Base-by-base conservation (phyloP, 2,113 vertebrate genomes). In the Canis aureus region DNA sequence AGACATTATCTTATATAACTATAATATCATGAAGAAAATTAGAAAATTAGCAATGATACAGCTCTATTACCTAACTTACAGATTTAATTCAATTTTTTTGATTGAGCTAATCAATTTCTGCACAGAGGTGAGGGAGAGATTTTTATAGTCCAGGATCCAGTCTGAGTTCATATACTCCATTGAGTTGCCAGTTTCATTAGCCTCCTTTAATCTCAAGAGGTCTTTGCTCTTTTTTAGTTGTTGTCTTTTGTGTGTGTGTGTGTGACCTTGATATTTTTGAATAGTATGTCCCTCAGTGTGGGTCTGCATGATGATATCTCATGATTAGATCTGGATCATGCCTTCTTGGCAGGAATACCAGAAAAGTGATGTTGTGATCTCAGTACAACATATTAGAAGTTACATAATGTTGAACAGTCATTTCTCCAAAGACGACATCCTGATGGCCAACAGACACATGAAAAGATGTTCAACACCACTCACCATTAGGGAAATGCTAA, bases 1-100 rank as follows among this genome's bases (percentile, higher is more conserved):
- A 89, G 49, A 62, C 32, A 84, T 35, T 92, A 67, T 62, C 53
- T 95, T 71, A 83, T 9, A 29, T 71, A 89, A 92, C 8, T 73
- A 55, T 12, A 60, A 12, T 20, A 66, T 64, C 82, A 78, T 23
- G 22, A 89, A 84, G 16, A 81, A 93, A 89, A 93, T 74, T 35
- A 80, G 62, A 80, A 89, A 89, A 83, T 73, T 85, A 73, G 85
- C 79, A 73, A 55, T 66, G 29, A 73, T 80, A 80, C 27, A 93
- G 66, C 43, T 2, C 29, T 57, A 64, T 79, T 66, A 89, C 23
- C n/a, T 20, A 73, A 51, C 9, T 3, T 81, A 27, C 5, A 91
- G 29, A 82, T 27, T 29, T 91, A 91, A 67, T 76, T 66, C 51
- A 86, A 81, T 29, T 81, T 59, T 86, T 86, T 15, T 66, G 49